phyloP scores from a whole-genome alignment of 1,140 invertebrate species.

The Drosophila lacteicornis region DNA sequence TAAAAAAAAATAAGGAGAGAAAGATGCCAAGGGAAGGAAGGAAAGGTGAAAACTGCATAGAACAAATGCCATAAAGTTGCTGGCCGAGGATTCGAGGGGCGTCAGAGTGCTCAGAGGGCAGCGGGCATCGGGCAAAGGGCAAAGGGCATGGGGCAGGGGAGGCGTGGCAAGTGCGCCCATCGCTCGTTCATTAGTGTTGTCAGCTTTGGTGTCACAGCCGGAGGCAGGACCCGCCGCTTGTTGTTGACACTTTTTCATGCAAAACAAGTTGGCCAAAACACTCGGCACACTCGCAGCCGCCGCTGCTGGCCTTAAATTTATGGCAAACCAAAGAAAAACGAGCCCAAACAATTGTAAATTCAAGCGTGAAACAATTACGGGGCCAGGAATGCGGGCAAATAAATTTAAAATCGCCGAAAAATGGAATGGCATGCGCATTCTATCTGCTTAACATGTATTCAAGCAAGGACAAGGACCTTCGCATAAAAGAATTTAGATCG shows the following conservation, averaged over 20 bases:
- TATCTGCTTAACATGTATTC: slow-evolving; percentile 72
- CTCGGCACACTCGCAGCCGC: neutral
- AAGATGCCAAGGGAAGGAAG: slow-evolving; percentile 31
- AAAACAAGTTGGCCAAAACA: slow-evolving; percentile 57
- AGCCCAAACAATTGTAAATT: slow-evolving; percentile 55
- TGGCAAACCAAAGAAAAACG: slow-evolving; percentile 36
- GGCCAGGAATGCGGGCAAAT: slow-evolving; percentile 60
- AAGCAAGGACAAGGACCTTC: slow-evolving; percentile 18
- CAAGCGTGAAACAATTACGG: slow-evolving; percentile 47
- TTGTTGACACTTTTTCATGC: slow-evolving; percentile 68
- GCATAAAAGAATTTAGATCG: slow-evolving; percentile 77
- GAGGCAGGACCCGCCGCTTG: slow-evolving; percentile 49
- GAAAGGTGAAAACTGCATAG: slow-evolving; percentile 66
- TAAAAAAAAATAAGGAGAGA: slow-evolving; percentile 12
- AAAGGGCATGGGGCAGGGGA: slow-evolving; percentile 4
- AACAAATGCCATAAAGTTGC: slow-evolving; percentile 74
- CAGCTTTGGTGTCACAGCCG: slow-evolving; percentile 69
- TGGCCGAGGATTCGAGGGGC: slow-evolving; percentile 1
- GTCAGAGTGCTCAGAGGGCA: neutral
- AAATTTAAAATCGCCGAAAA: slow-evolving; percentile 57
- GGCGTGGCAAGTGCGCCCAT: slow-evolving; percentile 39
- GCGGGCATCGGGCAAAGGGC: neutral
- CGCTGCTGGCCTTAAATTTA: slow-evolving; percentile 39
- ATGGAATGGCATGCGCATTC: slow-evolving; percentile 55
- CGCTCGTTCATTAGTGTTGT: slow-evolving; percentile 77